Base-by-base conservation (phyloP, 2,888 invertebrate genomes). In the Criorhina ranunculi region DNA sequence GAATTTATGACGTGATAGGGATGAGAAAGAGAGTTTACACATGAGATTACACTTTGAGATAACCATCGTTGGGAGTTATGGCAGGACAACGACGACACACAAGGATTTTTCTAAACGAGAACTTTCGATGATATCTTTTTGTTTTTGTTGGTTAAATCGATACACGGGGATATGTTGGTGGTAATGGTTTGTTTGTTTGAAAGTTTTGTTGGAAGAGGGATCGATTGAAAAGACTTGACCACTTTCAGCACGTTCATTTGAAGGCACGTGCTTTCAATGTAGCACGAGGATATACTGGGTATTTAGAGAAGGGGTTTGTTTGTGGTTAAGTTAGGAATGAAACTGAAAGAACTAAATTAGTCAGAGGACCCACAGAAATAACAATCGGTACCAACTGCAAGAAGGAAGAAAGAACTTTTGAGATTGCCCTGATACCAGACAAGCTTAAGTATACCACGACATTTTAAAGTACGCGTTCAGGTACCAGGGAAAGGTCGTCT, bases 1-100 rank as follows among this genome's bases (percentile, higher is more conserved):
- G 77, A 82, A 77, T 82, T 82, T 77, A 82, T 82, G 66, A 67
- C 60, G 82, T 82, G 64, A 59, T 44, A 66, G 49, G 37, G 75
- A 69, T 59, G 40, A 51, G 40, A 75, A 62, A 12, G 35, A 59
- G 24, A 29, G 37, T 35, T 29, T 12, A 31, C 17, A 51, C 29
- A 60, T 51, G 31, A 15, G 15, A 8, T 15, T 6, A 37, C 19
- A 42, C 62, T 64, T 24, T 12, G 57, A 15, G 33, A 59, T 11
- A 46, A 33, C 42, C 31, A 59, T 76, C 15, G 33, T 12, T 29
- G n/a, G 37, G 24, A 59, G 46, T 49, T 24, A n/a, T 46, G 46
- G 9, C 15, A 53, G 31, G 53, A 31, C 12, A 6, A 8, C 8
- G 31, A 33, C 33, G 55, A 55, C 24, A 24, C 24, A 24, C 24